Evolutionary conservation across 2,888 invertebrate genomes (phyloP).

Genomic region (Caradrina kadenii): DNA sequence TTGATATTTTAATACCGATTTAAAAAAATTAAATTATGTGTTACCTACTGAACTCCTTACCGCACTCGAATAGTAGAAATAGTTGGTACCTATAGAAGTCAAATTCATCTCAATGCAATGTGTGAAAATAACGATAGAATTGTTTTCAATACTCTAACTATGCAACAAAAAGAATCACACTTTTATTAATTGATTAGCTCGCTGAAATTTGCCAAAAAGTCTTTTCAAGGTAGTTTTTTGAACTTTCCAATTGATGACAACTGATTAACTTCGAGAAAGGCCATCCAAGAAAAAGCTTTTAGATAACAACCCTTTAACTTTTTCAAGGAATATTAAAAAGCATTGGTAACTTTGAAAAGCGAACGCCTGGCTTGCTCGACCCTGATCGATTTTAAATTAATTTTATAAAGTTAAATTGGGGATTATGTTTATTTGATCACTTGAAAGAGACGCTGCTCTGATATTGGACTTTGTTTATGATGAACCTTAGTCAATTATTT

Average conservation of each 20-base stretch:
- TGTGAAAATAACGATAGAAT: not conserved
- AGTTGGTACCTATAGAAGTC: too few relatives aligned
- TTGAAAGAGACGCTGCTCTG: slow-evolving; percentile 64
- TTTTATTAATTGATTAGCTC: not conserved
- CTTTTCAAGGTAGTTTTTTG: slow-evolving; percentile 25
- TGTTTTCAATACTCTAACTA: not conserved
- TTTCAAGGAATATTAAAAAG: slow-evolving; percentile 78
- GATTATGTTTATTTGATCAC: slow-evolving; percentile 86
- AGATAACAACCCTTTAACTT: slow-evolving; percentile 81
- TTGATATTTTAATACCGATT: slow-evolving; percentile 55
- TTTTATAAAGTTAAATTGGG: slow-evolving; percentile 89
- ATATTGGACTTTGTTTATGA: slow-evolving; percentile 50
- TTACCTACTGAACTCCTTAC: too few relatives aligned
- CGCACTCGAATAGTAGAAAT: not conserved
- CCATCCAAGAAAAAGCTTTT: slow-evolving; percentile 72
- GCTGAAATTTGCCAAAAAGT: slow-evolving; percentile 10
- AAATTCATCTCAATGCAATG: too few relatives aligned
- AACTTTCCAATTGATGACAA: slow-evolving; percentile 57
- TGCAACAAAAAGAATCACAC: too few relatives aligned
- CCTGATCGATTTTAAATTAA: slow-evolving; percentile 88
- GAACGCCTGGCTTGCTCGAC: slow-evolving; percentile 81
- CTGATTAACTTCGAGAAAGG: slow-evolving; percentile 75
- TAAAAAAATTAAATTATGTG: not conserved
- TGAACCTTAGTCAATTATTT: slow-evolving; percentile 43
- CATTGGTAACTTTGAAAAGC: slow-evolving; percentile 73